Conservation (phyloP, 1,140 invertebrate species). For the Sarcophaga peregrina region DNA sequence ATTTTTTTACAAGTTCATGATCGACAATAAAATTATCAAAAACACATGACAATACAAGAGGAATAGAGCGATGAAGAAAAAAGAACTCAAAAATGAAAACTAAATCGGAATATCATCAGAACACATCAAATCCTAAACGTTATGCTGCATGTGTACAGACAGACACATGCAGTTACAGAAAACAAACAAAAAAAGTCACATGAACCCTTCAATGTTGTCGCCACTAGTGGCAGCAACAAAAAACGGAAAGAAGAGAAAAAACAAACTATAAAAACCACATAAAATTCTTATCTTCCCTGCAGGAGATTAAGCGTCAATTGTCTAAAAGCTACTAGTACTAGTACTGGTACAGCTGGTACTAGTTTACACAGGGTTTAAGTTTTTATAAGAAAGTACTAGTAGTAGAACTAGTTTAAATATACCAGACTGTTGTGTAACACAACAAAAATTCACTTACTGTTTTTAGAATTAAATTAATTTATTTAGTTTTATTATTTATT, state of each 20-base stretch:
- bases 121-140: neutral
- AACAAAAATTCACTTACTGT: too few species aligned
- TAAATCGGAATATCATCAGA: neutral
- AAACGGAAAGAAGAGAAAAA: neutral
- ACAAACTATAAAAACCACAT: too few species aligned
- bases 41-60: neutral
- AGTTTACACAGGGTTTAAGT: too few species aligned
- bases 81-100: neutral
- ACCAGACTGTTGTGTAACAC: too few species aligned
- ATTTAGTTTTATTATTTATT: too few species aligned
- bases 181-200: neutral
- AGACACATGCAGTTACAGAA: neutral
- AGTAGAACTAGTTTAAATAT: too few species aligned
- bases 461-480: too few species aligned
- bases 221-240: neutral
- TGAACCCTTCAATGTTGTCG: neutral
- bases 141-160: neutral
- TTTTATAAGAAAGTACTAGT: too few species aligned
- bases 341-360: too few species aligned
- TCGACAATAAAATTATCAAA: conserved; percentile 25
- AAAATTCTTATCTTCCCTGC: too few species aligned
- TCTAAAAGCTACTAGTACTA: too few species aligned
- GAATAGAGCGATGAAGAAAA: neutral
- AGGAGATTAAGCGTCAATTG: too few species aligned
- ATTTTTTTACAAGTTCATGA: conserved; percentile 3